Evolutionary conservation across 2,797 vertebrate species (phyloP), one percentile per base, ranked within the genome.

Genomic region (Danio choprae): DNA sequence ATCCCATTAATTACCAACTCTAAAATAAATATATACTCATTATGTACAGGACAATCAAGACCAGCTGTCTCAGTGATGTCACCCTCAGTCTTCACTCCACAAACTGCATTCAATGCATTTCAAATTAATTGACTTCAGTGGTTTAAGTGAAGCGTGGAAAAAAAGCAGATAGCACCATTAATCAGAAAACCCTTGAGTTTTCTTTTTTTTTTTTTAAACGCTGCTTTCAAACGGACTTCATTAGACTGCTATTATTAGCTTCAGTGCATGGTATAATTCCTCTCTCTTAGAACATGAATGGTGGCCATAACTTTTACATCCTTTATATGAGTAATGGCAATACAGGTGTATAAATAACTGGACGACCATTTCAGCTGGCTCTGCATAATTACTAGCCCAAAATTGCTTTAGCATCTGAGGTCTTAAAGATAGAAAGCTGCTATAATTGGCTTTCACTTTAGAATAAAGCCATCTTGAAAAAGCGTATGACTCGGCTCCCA

Each of bases 361-460:
- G 46, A 68, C 43, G 38, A 75, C 22, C 13, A 48, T 50, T 77
- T 69, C 22, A 69, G 16, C 22, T n/a, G 8, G 11, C 29, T 69
- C 22, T 59, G 65, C n/a, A 68, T 77, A 68, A 78, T 78, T 50
- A 60, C 64, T n/a, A 48, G 8, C 7, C 36, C 12, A 60, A 78
- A 69, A 60, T 11, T 69, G 76, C 53, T 59, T 78, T 60, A 22
- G 53, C n/a, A 70, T 78, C 43, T 59, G 13, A 60, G 36, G 65
- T 78, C 64, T 69, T 59, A 18, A 56, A 56, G 20, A 76, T 36
- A 44, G 56, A 76, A 76, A 46, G 50, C 20, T 5, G 0, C 22
- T 16, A 69, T 78, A 70, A 69, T 69, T 69, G 64, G 43, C 22
- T 77, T 73, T 73, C 15, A 20, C 41, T 29, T 29, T 16, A 43